phyloP scores from a whole-genome alignment of 1,140 invertebrate genomes.

The Stegodyphus dumicola region DNA sequence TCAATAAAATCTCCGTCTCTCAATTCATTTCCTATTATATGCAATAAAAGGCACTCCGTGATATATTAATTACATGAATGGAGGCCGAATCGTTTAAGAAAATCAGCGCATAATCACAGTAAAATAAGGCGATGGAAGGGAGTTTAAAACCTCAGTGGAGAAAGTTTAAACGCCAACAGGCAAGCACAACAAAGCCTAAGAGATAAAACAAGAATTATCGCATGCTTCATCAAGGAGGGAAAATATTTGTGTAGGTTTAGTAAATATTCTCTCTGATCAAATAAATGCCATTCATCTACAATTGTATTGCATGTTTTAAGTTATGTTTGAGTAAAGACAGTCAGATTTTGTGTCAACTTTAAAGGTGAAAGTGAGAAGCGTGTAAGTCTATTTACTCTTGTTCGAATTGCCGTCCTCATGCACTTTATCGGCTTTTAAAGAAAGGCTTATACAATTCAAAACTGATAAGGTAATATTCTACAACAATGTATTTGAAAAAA shows the following conservation, averaged over 20 bases:
- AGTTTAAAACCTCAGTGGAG: too few relatives aligned
- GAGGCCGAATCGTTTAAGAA: too few relatives aligned
- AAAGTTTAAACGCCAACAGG: too few relatives aligned
- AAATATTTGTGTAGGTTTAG: slow-evolving; percentile 16
- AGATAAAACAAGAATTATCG: slow-evolving; percentile 31
- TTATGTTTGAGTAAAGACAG: slow-evolving; percentile 1
- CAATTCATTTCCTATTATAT: too few relatives aligned
- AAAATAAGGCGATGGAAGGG: too few relatives aligned
- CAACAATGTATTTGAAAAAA: neutral
- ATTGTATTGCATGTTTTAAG: neutral
- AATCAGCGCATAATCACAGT: too few relatives aligned
- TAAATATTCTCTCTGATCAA: slow-evolving; percentile 30
- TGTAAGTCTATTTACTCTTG: neutral
- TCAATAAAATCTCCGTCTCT: neutral
- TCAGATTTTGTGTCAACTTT: slow-evolving; percentile 15
- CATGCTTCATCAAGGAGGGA: neutral
- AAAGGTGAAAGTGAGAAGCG: neutral
- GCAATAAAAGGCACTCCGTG: too few relatives aligned
- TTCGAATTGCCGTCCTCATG: neutral
- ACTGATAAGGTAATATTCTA: slow-evolving; percentile 10
- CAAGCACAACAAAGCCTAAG: neutral
- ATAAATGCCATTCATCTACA: slow-evolving; percentile 5
- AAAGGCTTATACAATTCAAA: neutral
- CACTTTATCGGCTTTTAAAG: neutral
- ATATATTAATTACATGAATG: too few relatives aligned